A percentile compares a stretch with the other conserved stretches of the same genome.
phyloP scores from a whole-genome alignment of 2,797 vertebrate species.

The Leptodactylus fallax region DNA sequence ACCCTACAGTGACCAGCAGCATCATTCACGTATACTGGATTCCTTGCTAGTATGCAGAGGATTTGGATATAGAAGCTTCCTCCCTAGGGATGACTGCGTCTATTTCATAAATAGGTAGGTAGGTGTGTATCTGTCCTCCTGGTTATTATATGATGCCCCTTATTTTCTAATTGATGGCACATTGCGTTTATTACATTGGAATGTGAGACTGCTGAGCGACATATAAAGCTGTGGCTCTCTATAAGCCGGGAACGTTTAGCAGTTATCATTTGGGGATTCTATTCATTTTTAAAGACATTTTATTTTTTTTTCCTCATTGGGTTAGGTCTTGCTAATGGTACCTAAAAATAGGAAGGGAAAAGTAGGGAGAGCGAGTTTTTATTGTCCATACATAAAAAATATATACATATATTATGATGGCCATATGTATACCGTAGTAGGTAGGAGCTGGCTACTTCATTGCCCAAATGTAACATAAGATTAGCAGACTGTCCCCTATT shows the following conservation, averaged over 20 bases:
- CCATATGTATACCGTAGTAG: no score
- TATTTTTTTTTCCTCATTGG: background rate
- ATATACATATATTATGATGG: no score
- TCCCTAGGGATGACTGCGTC: background rate
- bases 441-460: no score
- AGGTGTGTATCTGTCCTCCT: background rate
- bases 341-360: background rate
- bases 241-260: background rate
- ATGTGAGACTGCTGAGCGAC: background rate
- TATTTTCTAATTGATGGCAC: background rate
- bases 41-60: background rate
- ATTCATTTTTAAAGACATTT: background rate
- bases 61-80: background rate
- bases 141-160: no score
- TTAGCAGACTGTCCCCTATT: no score
- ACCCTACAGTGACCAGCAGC: constrained; percentile 11
- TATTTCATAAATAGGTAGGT: constrained; percentile 28
- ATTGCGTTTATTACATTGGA: background rate
- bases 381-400: no score
- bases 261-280: background rate
- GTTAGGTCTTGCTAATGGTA: background rate
- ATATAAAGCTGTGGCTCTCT: background rate
- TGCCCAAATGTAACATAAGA: no score
- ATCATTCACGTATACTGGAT: background rate
- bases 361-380: no score